Base-by-base conservation (phyloP, 2,113 vertebrate genomes). In the Gobio gobio region DNA sequence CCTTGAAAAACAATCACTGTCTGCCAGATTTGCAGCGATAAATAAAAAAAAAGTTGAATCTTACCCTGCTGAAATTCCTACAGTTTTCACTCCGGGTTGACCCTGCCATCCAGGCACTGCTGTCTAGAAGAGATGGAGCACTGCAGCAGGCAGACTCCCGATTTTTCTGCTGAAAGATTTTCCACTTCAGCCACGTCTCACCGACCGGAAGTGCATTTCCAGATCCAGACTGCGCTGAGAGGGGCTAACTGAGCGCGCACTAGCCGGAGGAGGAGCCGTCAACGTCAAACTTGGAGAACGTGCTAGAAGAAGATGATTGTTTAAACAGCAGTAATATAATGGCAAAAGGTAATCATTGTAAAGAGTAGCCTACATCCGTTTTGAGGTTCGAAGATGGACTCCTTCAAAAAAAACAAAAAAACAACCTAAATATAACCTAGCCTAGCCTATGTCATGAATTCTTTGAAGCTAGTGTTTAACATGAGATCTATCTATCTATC, bases 61-160 rank as follows among this genome's bases (percentile, higher is more conserved):
- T 87, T 80, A 94, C 94, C 94, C 91, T 89, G 82, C 24, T 22
- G 81, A 83, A 84, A 49, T 91, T 90, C 90, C 88, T 90, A 88
- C 88, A 75, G 87, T 83, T 85, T 75, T 89, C 83, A 89, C 95
- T 95, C 95, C 95, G 88, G 92, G 86, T 91, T 92, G 92, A 94
- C 96, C 96, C 95, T 95, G 96, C 96, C 96, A 97, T 97, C 96
- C 95, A 93, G 92, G 54, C 89, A 40, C 78, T 73, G 29, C 51
- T 79, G 88, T 70, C 72, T 85, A 47, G 87, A 73, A 36, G 88
- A 88, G 47, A 66, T 84, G 47, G 84, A 84, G 74, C 61, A 83
- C 90, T 73, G 74, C 84, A 40, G 88, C 75, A 10, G 43, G 58
- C 24, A 13, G 66, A 2, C 24, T 47, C 70, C 51, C 10, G 22